These are phyloP conservation scores for Holothuria glaberrima DNA, from an alignment of 35 echinoderm and acorn worm species.

Conservation along the genomic window DNA sequence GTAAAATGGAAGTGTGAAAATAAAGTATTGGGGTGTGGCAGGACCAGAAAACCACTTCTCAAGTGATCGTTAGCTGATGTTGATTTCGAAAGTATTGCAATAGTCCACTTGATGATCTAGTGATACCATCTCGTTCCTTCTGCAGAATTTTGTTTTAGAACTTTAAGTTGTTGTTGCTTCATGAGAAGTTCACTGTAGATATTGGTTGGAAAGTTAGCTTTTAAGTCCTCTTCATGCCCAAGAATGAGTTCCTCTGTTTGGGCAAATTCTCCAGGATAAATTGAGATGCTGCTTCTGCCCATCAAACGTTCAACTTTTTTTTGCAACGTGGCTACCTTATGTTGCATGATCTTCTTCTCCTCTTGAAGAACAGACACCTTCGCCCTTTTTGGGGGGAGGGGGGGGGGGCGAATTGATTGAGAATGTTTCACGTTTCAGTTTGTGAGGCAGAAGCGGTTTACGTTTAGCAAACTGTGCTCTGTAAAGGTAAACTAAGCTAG, in stretches of 20 bases:
- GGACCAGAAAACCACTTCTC: neutral
- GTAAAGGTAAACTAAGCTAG: neutral
- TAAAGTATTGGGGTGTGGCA: constrained; percentile 29
- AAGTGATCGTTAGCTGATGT: neutral
- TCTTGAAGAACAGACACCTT: neutral
- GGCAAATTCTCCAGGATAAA: neutral
- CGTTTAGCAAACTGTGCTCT: neutral
- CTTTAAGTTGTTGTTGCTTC: neutral
- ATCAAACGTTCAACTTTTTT: neutral
- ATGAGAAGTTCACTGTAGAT: neutral
- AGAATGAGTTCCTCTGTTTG: neutral
- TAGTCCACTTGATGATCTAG: neutral
- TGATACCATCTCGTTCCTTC: constrained; percentile 24
- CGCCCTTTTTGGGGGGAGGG: too few species aligned
- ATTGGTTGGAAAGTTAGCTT: neutral
- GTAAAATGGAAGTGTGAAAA: constrained; percentile 32
- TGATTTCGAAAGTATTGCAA: neutral
- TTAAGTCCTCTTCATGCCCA: neutral
- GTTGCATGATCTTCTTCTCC: neutral
- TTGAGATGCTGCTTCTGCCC: neutral
- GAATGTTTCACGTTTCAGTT: too few species aligned
- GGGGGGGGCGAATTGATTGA: too few species aligned
- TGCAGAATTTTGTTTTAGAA: neutral
- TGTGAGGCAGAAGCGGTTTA: neutral
- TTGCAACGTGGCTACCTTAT: neutral